These are phyloP conservation scores for Nebria brevicollis DNA, from an alignment of 2,888 invertebrate genomes.

Conservation along the genomic window DNA sequence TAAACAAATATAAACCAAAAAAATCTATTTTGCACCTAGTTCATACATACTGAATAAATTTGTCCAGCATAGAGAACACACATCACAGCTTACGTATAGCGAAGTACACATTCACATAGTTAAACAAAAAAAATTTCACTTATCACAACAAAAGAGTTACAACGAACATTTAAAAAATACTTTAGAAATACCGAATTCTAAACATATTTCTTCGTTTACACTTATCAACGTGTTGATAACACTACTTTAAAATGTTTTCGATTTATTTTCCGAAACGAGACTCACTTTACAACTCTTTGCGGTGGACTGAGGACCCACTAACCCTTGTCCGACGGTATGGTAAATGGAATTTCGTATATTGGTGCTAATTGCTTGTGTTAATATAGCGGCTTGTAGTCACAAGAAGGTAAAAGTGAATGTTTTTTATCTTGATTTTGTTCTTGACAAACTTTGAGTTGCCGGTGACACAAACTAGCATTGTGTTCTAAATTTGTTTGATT, in stretches of 20 bases:
- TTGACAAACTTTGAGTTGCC: constrained; percentile 47
- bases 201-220: constrained; percentile 27
- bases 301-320: constrained; percentile 5
- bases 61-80: background rate
- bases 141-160: background rate
- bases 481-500: background rate
- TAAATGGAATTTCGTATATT: constrained; percentile 38
- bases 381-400: constrained; percentile 29
- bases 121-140: background rate
- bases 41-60: constrained; percentile 6
- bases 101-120: constrained; percentile 1
- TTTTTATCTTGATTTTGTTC: constrained; percentile 45
- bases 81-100: background rate
- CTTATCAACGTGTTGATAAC: constrained; percentile 12
- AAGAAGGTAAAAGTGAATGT: constrained; percentile 37
- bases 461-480: background rate
- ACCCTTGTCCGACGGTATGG: constrained; percentile 3
- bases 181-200: background rate
- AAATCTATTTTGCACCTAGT: constrained; percentile 20
- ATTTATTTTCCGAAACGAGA: background rate
- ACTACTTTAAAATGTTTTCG: background rate
- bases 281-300: background rate
- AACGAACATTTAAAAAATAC: background rate
- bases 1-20: background rate
- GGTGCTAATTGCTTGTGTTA: constrained; percentile 29